Evolutionary conservation across 2,113 vertebrate genomes (phyloP), one percentile per base, ranked within the genome.

Genomic region (Triplophysa rosa): DNA sequence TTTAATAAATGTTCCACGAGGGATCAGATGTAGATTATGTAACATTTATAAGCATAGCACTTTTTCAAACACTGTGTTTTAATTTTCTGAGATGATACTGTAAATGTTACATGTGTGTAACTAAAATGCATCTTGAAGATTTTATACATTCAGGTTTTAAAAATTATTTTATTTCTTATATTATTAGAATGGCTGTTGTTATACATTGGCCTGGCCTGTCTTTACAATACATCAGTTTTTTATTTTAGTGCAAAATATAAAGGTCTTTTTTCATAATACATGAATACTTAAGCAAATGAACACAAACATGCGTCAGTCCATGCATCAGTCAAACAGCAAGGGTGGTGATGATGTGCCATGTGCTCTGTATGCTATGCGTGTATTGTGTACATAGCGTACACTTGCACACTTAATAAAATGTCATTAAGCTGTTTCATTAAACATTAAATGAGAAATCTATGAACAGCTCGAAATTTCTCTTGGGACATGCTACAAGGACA

Each of bases 371-470:
- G 49, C 17, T 64, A 16, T 29, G 3, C 54, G 24, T 65, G 24
- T 63, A 14, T 74, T 63, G 4, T 13, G 52, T 70, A 56, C 21
- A 40, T 21, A 58, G 19, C 61, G 2, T 37, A 37, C 33, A 78
- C 72, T 63, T 80, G 56, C 29, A 56, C 17, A 17, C 74, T 65
- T 65, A 77, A 76, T 66, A 78, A 76, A 24, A 40, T 26, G 21
- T 58, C 42, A 58, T 47, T 47, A 56, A 68, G 80, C 5, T 47
- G 12, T 68, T 67, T 77, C 74, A 77, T 77, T 77, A 67, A 61
- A 65, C 24, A 42, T 61, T 67, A 62, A 71, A 62, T 14, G 6
- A 19, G 29, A 40, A 40, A 73, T 64, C 64, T 75, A 47, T 65
- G 23, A 29, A 63, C n/a, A 52, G 11, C 29, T 68, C 45, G 11